Evolutionary conservation across 2,797 vertebrate species (phyloP).

Genomic region (Macropodus opercularis): DNA sequence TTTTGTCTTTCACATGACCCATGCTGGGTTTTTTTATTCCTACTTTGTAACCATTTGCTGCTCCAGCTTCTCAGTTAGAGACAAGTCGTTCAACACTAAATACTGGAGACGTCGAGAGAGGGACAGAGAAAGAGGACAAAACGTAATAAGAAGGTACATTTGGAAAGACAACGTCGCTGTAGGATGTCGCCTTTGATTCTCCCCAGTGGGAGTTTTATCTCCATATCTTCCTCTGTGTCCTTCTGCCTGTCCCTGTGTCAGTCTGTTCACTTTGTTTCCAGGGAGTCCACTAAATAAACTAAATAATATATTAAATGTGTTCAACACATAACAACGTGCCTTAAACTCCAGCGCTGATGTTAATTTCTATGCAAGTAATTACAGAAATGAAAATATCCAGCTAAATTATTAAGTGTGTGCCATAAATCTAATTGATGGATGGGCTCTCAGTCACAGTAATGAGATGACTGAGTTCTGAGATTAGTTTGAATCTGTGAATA

Average conservation of each 20-base stretch:
- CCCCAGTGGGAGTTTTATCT: constrained; percentile 3
- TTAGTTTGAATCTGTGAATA: constrained; percentile 11
- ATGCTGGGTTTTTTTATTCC: neutral
- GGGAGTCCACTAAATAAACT: too few species aligned
- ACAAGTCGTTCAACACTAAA: neutral
- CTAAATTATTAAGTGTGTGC: constrained; percentile 9
- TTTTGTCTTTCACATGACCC: neutral
- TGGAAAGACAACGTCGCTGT: neutral
- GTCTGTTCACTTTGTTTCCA: constrained; percentile 32
- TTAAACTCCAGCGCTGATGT: neutral
- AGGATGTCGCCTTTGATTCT: neutral
- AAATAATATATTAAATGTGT: constrained; percentile 4
- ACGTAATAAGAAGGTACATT: neutral
- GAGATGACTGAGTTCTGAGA: constrained; percentile 20
- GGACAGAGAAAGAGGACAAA: neutral
- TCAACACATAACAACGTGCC: neutral
- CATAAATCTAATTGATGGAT: constrained; percentile 25
- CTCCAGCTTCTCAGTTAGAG: neutral
- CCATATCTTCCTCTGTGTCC: constrained; percentile 2
- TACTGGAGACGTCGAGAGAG: neutral
- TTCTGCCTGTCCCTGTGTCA: constrained; percentile 15
- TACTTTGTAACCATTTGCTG: neutral
- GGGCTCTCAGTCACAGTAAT: constrained; percentile 20
- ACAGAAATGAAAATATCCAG: constrained; percentile 22
- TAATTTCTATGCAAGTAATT: constrained; percentile 29